Base-by-base conservation (phyloP, 2,888 invertebrate species). In the Lymantria monacha region DNA sequence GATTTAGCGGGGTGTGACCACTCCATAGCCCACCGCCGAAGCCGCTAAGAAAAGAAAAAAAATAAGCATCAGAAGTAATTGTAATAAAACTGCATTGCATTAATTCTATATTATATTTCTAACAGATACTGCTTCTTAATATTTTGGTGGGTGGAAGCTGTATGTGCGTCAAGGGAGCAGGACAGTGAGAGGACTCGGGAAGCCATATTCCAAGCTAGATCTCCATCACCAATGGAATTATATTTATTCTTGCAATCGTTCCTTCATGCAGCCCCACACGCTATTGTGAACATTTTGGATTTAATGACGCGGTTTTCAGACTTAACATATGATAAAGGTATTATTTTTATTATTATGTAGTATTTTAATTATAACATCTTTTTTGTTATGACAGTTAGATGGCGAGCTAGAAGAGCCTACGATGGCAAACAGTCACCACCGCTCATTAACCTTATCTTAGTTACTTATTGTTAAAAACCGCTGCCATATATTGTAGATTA, bases 191-290 rank as follows among this genome's bases (percentile, higher is more conserved):
- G 93, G 55, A 92, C 92, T 11, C 85, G 90, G 67, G 92, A 94
- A 55, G 94, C 95, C 10, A 74, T 96, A 43, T 70, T 83, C 9
- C 84, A 90, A 51, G 93, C 94, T 7, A 91, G 93, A 15, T 91
- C 93, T 48, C 94, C 95, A 0, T 94, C 95, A 15, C 93, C 94
- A n/a, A 92, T 94, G 61, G 96, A 96, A 74, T 84, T 96, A 33
- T 96, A 96, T 72, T 92, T 95, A 48, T 95, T 96, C 66, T 87
- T 96, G 10, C 96, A 96, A 78, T 94, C 96, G 1, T 96, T 95
- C 81, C 85, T 95, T 9, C 96, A 96, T 72, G 93, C 95, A 1
- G 94, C 95, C 0, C 96, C 96, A 0, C 95, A 95, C 79, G 62
- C 95, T 92, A 79, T 91, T 91, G 13, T 94, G 22, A 90, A 89